Base-by-base conservation (phyloP, 2,113 vertebrate genomes). In the Myiagra hebetior region DNA sequence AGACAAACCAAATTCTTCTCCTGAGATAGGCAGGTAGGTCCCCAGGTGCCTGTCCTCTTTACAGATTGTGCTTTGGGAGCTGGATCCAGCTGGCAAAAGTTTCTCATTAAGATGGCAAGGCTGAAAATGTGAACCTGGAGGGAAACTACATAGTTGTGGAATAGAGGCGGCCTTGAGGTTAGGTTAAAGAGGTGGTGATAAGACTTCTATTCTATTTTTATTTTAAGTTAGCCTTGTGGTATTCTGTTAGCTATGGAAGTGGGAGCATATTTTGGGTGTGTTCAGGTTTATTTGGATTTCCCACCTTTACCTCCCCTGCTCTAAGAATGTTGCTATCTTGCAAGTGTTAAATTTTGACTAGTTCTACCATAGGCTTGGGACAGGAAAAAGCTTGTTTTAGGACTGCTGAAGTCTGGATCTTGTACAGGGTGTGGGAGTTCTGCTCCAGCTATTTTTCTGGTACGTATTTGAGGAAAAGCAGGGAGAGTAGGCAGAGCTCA, bases 31-130 rank as follows among this genome's bases (percentile, higher is more conserved):
- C 85, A 96, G 83, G 88, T 92, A 92, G 72, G 83, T 96, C 91
- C 89, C 91, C 86, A 94, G 91, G 96, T 95, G 96, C 77, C 65
- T 91, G 69, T 80, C 92, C 84, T 97, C 78, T 90, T 97, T 96
- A 96, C 22, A 30, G 59, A 94, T 55, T 85, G 41, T 93, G 65
- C 65, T 90, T 86, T 79, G 67, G 85, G 92, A 95, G 65, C 50
- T 67, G 44, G 70, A 90, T 94, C 86, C 91, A 93, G 86, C 93
- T 95, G 96, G 93, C 92, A 95, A 53, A 47, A 49, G 33, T 80
- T 94, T 87, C 68, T 89, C 55, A 80, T 87, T 89, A 93, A 62
- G 78, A 77, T 75, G 68, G 92, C 87, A 95, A 94, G 50, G 62
- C 86, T 94, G 67, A 87, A 96, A 84, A 82, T 13, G 44, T 57